phyloP scores from a whole-genome alignment of 2,113 vertebrate species.

The Syngnathoides biaculeatus region DNA sequence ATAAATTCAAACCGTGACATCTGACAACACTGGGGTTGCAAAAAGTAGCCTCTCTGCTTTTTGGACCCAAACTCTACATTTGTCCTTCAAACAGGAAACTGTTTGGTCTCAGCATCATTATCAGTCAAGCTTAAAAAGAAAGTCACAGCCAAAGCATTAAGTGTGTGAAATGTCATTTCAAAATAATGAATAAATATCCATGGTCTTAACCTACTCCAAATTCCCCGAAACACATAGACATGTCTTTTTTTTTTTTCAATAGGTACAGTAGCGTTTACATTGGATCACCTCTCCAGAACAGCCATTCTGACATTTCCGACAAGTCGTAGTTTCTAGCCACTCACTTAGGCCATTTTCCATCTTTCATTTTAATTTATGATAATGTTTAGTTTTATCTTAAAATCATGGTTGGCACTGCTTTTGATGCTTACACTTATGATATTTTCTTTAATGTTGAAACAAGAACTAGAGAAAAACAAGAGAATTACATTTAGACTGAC shows the following conservation, averaged over 20 bases:
- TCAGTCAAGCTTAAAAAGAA: constrained; percentile 14
- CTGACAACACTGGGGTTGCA: constrained; percentile 62
- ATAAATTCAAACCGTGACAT: constrained; percentile 73
- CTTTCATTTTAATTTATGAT: constrained; percentile 21
- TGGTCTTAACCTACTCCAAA: constrained; percentile 37
- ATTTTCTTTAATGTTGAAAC: too few species aligned
- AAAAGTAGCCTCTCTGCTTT: constrained; percentile 33
- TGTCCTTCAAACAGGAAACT: constrained; percentile 32
- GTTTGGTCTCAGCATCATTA: constrained; percentile 26
- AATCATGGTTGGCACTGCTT: too few species aligned
- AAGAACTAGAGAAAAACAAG: too few species aligned
- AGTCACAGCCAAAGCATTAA: constrained; percentile 14
- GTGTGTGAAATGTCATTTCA: constrained; percentile 20
- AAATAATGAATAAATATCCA: constrained; percentile 34
- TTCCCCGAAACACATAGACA: constrained; percentile 43
- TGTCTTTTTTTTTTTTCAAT: too few species aligned
- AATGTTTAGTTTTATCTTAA: constrained; percentile 10
- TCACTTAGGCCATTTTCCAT: constrained; percentile 1
- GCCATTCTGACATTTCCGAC: constrained; percentile 20
- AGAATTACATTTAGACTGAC: too few species aligned
- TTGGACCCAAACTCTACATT: constrained; percentile 28
- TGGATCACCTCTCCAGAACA: constrained; percentile 20
- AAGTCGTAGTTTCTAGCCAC: constrained; percentile 16
- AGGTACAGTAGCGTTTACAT: constrained; percentile 9
- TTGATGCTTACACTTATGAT: too few species aligned